A percentile compares a stretch with the other conserved stretches of the same genome.
Conservation (phyloP, 1,140 invertebrate genomes). For the Polypedilum vanderplanki region DNA sequence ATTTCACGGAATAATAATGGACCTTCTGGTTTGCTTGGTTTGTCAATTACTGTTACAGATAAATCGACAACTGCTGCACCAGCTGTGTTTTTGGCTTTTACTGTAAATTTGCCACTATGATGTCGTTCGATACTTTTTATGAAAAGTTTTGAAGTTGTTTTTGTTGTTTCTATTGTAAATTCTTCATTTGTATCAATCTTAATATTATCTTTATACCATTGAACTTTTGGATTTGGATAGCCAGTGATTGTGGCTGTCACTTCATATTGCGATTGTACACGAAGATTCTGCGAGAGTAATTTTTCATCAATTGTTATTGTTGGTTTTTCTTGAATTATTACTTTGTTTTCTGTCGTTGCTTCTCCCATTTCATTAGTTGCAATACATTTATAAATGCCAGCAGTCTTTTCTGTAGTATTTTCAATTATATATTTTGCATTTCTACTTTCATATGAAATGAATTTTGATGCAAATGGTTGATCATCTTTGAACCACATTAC, state of each 20-base stretch:
- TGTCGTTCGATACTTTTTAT: conserved; percentile 53
- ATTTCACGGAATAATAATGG: conserved; percentile 67
- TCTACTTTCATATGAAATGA: conserved; percentile 59
- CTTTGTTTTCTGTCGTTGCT: conserved; percentile 58
- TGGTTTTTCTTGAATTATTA: conserved; percentile 62
- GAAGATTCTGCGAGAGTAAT: conserved; percentile 52
- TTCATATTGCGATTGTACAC: conserved; percentile 54
- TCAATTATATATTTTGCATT: conserved; percentile 64
- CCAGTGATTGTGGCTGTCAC: conserved; percentile 55
- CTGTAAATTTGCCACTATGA: conserved; percentile 58
- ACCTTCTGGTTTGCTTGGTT: conserved; percentile 73
- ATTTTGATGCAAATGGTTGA: conserved; percentile 47
- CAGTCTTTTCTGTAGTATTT: conserved; percentile 55
- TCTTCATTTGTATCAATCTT: conserved; percentile 47
- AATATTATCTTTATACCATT: conserved; percentile 57
- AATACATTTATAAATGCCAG: conserved; percentile 62
- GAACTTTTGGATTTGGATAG: conserved; percentile 58
- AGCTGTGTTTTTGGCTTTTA: conserved; percentile 59
- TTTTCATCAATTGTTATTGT: conserved; percentile 54
- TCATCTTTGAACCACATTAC: conserved; percentile 69
- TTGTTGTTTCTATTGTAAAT: conserved; percentile 50
- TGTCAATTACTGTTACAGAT: conserved; percentile 73
- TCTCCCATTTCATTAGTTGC: conserved; percentile 66
- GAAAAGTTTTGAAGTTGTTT: conserved; percentile 47
- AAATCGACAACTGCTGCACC: conserved; percentile 64